Percentiles rank a stretch among this genome's conserved stretches.
These are phyloP conservation scores for Girardinus metallicus DNA, from an alignment of 2,797 vertebrate species.

Conservation along the genomic window DNA sequence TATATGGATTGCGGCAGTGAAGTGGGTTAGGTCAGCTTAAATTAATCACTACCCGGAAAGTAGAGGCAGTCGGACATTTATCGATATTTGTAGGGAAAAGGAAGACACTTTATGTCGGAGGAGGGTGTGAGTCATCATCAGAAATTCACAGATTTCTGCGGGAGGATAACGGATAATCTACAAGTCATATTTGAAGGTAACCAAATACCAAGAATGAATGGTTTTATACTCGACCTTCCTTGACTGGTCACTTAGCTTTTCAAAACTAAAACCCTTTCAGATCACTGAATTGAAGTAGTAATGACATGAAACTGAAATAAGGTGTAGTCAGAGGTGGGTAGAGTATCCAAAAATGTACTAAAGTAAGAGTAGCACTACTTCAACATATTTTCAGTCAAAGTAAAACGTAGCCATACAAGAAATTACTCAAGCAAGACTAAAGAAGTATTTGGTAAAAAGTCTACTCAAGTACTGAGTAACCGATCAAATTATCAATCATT, in stretches of 20 bases:
- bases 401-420: too few relatives aligned
- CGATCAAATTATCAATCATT: too few relatives aligned
- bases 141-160: not conserved
- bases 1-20: not conserved
- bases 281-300: not conserved
- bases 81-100: not conserved
- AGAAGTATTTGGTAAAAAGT: too few relatives aligned
- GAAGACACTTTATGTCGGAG: not conserved
- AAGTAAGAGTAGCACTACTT: too few relatives aligned
- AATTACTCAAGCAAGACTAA: too few relatives aligned
- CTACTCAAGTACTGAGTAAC: too few relatives aligned
- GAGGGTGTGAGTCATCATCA: not conserved
- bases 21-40: not conserved
- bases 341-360: too few relatives aligned
- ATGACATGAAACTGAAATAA: too few relatives aligned
- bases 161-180: not conserved
- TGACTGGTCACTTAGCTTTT: not conserved
- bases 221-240: not conserved
- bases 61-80: not conserved
- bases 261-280: not conserved
- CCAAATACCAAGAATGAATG: not conserved
- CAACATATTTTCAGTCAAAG: too few relatives aligned
- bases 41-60: not conserved
- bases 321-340: too few relatives aligned
- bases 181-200: not conserved